These are phyloP conservation scores for Drosophila nr. medialis DNA, from an alignment of 2,888 invertebrate species.

Conservation along the genomic window DNA sequence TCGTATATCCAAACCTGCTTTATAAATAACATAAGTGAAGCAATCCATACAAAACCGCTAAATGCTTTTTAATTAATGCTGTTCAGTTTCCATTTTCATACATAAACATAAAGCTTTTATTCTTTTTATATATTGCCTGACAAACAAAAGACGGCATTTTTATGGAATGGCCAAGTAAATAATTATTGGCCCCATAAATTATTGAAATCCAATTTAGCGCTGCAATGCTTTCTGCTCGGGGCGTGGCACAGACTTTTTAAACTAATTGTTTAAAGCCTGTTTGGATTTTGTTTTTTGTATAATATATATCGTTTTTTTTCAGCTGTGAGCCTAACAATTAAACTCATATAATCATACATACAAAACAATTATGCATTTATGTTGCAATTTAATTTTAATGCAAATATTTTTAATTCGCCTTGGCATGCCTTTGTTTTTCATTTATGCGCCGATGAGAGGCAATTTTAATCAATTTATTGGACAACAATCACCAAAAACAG, in stretches of 20 bases:
- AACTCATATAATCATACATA: conserved; percentile 41
- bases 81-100: conserved; percentile 44
- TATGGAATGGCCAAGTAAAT: conserved; percentile 57
- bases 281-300: conserved; percentile 44
- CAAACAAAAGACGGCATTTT: conserved; percentile 64
- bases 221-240: conserved; percentile 17
- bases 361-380: conserved; percentile 47
- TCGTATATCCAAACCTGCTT: conserved; percentile 55
- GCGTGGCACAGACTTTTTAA: conserved; percentile 33
- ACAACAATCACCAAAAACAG: conserved; percentile 54
- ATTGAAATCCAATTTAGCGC: conserved; percentile 42
- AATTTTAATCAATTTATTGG: conserved; percentile 52
- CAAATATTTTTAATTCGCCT: conserved; percentile 63
- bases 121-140: conserved; percentile 47
- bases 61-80: conserved; percentile 71
- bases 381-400: conserved; percentile 67
- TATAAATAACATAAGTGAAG: conserved; percentile 38
- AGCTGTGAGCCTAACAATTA: conserved; percentile 41
- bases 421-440: conserved; percentile 68
- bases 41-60: conserved; percentile 52
- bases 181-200: conserved; percentile 63
- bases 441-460: conserved; percentile 52
- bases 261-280: conserved; percentile 45
- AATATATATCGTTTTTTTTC: conserved; percentile 21
- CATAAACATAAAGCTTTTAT: conserved; percentile 10